Percentiles rank a stretch among this genome's conserved stretches.
phyloP scores from a whole-genome alignment of 35 echinoderm and acorn worm genomes.

The Strongylocentrotus purpuratus region DNA sequence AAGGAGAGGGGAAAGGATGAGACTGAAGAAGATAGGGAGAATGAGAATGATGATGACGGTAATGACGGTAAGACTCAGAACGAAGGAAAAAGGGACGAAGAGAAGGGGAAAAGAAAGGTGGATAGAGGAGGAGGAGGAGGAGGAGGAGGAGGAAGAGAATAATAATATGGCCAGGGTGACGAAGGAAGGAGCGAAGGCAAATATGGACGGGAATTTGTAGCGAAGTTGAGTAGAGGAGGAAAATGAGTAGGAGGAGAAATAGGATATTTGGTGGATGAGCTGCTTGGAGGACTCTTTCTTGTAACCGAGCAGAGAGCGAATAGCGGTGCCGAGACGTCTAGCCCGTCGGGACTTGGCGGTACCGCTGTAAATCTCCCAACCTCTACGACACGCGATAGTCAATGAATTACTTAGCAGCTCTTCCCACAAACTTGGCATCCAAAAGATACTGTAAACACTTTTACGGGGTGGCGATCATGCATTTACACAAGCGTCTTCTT shows the following conservation, averaged over 20 bases:
- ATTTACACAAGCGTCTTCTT: neutral
- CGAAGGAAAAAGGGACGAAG: too few species aligned
- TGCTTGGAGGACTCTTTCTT: too few species aligned
- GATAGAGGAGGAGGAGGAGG: neutral
- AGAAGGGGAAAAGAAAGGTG: neutral
- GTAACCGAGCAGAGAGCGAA: neutral
- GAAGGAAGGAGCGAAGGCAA: too few species aligned
- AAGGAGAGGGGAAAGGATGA: too few species aligned
- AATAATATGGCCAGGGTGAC: too few species aligned
- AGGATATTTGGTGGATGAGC: neutral
- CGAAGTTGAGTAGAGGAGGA: too few species aligned
- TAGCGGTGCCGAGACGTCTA: conserved; percentile 21
- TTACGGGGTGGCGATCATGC: neutral
- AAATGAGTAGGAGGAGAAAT: too few species aligned
- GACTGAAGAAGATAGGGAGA: too few species aligned
- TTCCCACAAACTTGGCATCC: neutral
- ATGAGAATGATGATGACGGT: too few species aligned
- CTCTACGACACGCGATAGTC: neutral
- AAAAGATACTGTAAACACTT: conserved; percentile 19
- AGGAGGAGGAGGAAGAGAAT: too few species aligned
- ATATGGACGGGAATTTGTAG: too few species aligned
- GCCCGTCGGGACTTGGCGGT: conserved; percentile 24
- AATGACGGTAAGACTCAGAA: too few species aligned
- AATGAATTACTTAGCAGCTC: conserved; percentile 30
- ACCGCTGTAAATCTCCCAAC: neutral